phyloP scores from a whole-genome alignment of 2,113 vertebrate species.

The Calonectris borealis region DNA sequence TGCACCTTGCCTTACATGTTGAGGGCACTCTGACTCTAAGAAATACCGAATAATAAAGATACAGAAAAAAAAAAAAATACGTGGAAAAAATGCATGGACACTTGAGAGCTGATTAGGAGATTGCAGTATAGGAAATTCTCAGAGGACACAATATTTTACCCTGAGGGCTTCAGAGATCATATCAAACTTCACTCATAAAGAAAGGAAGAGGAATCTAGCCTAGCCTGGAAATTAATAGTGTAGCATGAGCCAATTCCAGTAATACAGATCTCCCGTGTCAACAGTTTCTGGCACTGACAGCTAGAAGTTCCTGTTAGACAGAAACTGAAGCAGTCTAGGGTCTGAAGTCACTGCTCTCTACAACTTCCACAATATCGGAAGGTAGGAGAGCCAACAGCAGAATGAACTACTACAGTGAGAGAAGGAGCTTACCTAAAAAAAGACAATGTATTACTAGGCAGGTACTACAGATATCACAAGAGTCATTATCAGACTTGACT shows the following conservation, averaged over 20 bases:
- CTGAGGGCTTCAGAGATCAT: background rate
- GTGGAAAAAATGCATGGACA: background rate
- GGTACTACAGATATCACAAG: background rate
- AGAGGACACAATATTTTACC: background rate
- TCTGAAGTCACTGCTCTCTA: background rate
- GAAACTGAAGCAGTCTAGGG: background rate
- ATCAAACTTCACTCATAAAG: background rate
- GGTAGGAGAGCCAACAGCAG: background rate
- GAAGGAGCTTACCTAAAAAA: background rate
- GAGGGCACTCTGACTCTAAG: background rate
- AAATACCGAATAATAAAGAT: background rate
- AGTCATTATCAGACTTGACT: conserved; percentile 23
- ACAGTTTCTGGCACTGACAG: background rate
- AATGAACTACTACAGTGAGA: background rate
- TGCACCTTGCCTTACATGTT: background rate
- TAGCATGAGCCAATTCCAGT: background rate
- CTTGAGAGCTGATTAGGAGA: background rate
- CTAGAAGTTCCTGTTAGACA: background rate
- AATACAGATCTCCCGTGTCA: background rate
- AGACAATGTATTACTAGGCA: background rate
- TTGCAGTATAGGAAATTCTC: background rate
- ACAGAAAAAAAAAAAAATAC: background rate
- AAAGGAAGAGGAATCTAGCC: background rate
- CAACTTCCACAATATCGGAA: background rate
- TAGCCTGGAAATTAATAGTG: background rate